A percentile compares a stretch with the other conserved stretches of the same genome.
Conservation (phyloP, 2,113 vertebrate genomes). For the Rousettus leschenaultii region DNA sequence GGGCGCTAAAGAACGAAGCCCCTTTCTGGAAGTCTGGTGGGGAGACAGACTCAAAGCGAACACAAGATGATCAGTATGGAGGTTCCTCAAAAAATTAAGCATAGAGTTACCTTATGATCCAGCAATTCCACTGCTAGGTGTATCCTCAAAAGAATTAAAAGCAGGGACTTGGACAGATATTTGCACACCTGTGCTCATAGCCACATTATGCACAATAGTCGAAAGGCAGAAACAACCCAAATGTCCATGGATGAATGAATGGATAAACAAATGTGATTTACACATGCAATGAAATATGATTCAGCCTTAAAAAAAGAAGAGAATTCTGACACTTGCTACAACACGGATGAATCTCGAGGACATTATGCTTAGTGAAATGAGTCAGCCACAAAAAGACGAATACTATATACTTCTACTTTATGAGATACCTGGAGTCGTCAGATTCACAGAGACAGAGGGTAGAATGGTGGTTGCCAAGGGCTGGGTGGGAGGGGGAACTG, state of each 20-base stretch:
- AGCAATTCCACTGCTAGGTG: neutral
- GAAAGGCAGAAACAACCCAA: too few relatives aligned
- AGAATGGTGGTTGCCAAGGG: too few relatives aligned
- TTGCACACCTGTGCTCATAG: neutral
- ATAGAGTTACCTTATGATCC: neutral
- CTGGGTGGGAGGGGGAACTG: accelerated
- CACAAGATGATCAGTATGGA: neutral
- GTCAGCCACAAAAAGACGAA: neutral
- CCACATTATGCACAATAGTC: neutral
- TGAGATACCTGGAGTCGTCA: neutral
- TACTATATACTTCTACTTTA: neutral
- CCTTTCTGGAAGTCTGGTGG: neutral
- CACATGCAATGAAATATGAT: neutral
- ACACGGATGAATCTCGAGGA: neutral
- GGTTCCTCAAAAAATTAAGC: neutral
- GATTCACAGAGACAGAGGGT: neutral
- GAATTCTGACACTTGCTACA: neutral
- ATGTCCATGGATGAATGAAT: neutral
- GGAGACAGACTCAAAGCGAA: neutral
- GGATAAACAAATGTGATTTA: neutral
- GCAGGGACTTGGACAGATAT: neutral
- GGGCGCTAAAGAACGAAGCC: neutral
- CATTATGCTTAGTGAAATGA: neutral
- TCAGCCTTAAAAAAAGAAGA: neutral
- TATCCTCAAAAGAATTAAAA: neutral